Evolutionary conservation across 2,113 vertebrate species (phyloP), one percentile per base, ranked within the genome.

Genomic region (Hemicordylus capensis): DNA sequence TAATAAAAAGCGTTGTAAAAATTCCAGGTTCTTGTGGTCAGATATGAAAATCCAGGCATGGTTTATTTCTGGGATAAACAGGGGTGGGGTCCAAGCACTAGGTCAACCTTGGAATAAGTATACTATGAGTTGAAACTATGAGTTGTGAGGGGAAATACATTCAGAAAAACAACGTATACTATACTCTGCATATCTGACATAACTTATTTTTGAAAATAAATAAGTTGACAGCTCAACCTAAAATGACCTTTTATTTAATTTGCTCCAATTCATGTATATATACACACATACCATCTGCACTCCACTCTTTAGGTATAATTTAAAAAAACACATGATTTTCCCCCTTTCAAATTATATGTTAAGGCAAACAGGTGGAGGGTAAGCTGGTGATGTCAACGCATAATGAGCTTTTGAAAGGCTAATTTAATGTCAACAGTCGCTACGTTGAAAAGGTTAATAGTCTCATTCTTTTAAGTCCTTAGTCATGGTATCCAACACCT

Each of bases 21-120:
- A 93, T 92, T 94, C 94, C 93, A 95, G 93, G 87, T 67, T 90
- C 89, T 64, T 96, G 93, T 0, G 84, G 93, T 96, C 90, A 80
- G 67, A 85, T 90, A 80, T 0, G 4, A 92, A 88, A 90, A 89
- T 0, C 74, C 59, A 84, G 92, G 76, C 75, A 3, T 92, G 92
- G 4, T 81, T 1, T 86, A 86, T 82, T 90, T 79, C 91, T 28
- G 37, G 79, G 85, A 92, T 85, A 93, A 67, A 7, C 64, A 56
- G 72, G 67, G 86, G 7, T 81, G 22, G 73, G 19, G 80, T 31
- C 77, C 0, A 12, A 85, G 80, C 85, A 63, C 86, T 86, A 91
- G 92, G 91, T 94, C 91, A 93, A 4, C 39, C 77, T 80, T 67
- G 85, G 89, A 90, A 85, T 58, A 94, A 90, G 77, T 0, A n/a